Conservation (phyloP, 37 sponge, comb jelly and placozoan species). For the Spongilla lacustris region DNA sequence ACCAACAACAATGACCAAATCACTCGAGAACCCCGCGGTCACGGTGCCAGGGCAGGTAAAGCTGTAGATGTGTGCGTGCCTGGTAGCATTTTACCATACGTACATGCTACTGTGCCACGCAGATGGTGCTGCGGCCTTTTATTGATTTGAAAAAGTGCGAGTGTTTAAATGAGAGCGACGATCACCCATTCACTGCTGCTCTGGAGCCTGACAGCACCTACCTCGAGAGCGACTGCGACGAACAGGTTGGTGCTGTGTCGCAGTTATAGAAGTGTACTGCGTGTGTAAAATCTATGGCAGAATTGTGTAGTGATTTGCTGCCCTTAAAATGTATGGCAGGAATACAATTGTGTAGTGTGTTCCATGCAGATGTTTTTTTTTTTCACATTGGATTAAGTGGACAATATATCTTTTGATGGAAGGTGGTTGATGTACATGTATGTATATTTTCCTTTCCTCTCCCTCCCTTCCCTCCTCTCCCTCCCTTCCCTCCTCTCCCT, state of each 20-base stretch:
- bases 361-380: no score
- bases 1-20: not conserved
- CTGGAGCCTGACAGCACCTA: slow-evolving; percentile 36
- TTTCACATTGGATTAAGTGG: no score
- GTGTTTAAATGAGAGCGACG: slow-evolving; percentile 92
- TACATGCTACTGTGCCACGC: no score
- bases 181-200: slow-evolving; percentile 65
- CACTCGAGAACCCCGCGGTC: not conserved
- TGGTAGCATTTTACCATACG: not conserved
- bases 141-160: slow-evolving; percentile 78
- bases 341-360: no score
- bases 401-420: no score
- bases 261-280: no score
- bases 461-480: not conserved
- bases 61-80: no score
- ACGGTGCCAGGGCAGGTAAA: slow-evolving; percentile 65
- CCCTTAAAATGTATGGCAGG: no score
- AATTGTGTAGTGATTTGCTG: no score
- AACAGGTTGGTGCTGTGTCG: slow-evolving; percentile 45
- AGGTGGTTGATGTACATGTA: no score
- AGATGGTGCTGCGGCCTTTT: slow-evolving; percentile 50
- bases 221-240: slow-evolving; percentile 94
- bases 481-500: not conserved
- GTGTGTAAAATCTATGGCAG: no score
- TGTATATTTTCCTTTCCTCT: not conserved